Percentiles rank a stretch among this genome's conserved stretches.
phyloP scores from a whole-genome alignment of 1,140 invertebrate genomes.

The Brachionus paranguensis region DNA sequence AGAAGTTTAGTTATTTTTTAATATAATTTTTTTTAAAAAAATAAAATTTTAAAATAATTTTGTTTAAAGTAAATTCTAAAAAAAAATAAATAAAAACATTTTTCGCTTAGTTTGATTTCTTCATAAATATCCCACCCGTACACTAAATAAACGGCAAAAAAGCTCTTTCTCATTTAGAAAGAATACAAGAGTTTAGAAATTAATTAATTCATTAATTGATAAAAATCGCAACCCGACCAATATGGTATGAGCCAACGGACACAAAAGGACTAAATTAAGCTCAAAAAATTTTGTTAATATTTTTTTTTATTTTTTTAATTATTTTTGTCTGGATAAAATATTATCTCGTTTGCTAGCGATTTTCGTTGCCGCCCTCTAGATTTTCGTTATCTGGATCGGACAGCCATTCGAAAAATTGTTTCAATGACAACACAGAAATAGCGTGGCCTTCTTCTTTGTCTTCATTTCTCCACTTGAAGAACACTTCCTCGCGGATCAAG shows the following conservation, averaged over 20 bases:
- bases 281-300: slow-evolving; percentile 4
- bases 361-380: background rate
- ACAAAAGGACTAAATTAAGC: background rate
- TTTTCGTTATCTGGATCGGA: background rate
- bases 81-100: background rate
- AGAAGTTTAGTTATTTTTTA: background rate
- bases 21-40: background rate
- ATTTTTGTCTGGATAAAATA: background rate
- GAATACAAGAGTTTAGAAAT: background rate
- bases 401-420: slow-evolving; percentile 37
- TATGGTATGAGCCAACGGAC: background rate
- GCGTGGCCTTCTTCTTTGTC: slow-evolving; percentile 21
- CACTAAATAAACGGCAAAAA: background rate
- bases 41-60: background rate
- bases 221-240: background rate
- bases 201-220: slow-evolving; percentile 16
- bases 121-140: background rate
- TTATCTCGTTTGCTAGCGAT: background rate
- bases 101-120: background rate
- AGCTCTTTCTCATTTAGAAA: background rate
- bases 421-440: slow-evolving; percentile 10
- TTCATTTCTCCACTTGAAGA: background rate
- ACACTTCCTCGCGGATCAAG: slow-evolving; percentile 15
- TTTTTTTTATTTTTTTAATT: background rate
- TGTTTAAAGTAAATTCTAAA: background rate